Conservation (phyloP, 2,113 vertebrate species). For the Fulmarus glacialis region DNA sequence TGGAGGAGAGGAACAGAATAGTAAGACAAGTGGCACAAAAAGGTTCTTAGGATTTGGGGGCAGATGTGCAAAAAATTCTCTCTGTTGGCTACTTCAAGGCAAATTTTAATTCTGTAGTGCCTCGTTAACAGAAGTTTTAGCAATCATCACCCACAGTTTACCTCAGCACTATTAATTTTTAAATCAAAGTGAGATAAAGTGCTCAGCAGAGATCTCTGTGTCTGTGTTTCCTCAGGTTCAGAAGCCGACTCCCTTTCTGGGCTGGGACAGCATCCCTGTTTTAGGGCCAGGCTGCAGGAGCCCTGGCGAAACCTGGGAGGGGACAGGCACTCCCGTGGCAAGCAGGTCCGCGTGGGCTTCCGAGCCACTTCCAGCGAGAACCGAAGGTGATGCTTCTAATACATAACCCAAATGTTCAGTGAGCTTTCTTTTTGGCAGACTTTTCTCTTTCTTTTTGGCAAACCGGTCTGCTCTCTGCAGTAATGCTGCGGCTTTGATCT, state of each 20-base stretch:
- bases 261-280: not conserved
- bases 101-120: not conserved
- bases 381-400: not conserved
- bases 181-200: not conserved
- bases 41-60: not conserved
- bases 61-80: accelerated
- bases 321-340: accelerated
- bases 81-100: not conserved
- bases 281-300: not conserved
- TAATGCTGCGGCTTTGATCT: not conserved
- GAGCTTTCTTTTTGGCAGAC: not conserved
- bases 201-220: not conserved
- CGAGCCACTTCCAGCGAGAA: accelerated
- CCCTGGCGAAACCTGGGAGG: not conserved
- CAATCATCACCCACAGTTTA: not conserved
- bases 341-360: not conserved
- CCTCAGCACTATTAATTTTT: not conserved
- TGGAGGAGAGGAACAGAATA: not conserved
- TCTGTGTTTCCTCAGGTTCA: not conserved
- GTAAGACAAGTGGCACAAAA: not conserved
- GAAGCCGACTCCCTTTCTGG: not conserved
- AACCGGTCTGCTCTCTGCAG: not conserved
- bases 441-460: not conserved
- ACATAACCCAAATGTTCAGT: not conserved
- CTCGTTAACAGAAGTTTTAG: not conserved